Evolutionary conservation across 2,113 vertebrate species (phyloP).

Genomic region (Chunga burmeisteri): DNA sequence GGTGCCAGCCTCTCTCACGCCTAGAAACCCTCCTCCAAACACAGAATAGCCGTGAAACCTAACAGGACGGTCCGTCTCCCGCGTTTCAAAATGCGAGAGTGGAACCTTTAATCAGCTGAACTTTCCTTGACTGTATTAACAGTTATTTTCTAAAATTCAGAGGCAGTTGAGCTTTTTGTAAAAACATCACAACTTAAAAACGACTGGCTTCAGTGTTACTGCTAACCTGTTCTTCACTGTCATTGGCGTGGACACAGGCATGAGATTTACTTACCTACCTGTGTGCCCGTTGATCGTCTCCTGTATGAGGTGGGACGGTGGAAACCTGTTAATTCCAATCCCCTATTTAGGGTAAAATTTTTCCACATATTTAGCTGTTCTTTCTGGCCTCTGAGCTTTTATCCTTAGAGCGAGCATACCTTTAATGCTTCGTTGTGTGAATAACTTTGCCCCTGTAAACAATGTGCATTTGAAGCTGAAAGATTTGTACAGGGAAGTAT

Average conservation of each 20-base stretch:
- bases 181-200: background rate
- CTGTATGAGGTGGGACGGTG: background rate
- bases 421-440: background rate
- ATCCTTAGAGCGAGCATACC: background rate
- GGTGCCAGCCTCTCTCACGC: background rate
- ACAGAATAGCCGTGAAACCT: background rate
- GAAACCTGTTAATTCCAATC: background rate
- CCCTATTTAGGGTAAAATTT: background rate
- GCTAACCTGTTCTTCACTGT: background rate
- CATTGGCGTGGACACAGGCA: background rate
- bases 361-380: background rate
- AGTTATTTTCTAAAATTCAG: background rate
- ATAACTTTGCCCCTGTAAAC: background rate
- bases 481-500: background rate
- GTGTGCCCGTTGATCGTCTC: background rate
- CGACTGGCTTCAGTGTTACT: background rate
- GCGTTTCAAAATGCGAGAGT: background rate
- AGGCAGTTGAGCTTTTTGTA: background rate
- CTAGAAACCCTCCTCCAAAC: background rate
- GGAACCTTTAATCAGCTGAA: background rate
- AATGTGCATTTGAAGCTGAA: background rate
- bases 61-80: background rate
- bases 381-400: conserved; percentile 16
- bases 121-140: background rate
- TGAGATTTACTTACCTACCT: background rate